A percentile compares a stretch with the other conserved stretches of the same genome.
Evolutionary conservation across 2,888 invertebrate species (phyloP).

Genomic region (Kryphioiulus occultus): DNA sequence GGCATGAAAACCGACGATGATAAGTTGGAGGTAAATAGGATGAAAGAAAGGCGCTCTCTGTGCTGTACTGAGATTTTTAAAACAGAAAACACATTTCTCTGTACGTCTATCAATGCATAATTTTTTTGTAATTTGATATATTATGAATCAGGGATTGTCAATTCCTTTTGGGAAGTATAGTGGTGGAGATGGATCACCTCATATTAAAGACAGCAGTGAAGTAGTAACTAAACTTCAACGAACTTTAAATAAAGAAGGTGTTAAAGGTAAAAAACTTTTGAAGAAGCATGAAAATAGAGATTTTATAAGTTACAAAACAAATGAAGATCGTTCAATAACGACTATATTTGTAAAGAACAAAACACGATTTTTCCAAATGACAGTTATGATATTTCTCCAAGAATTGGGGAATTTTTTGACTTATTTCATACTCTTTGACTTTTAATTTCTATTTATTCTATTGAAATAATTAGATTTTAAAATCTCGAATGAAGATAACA

Average conservation of each 20-base stretch:
- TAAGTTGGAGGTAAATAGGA: not conserved
- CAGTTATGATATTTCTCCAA: not conserved
- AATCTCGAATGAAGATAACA: not conserved
- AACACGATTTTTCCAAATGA: too few relatives aligned
- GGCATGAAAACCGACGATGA: not conserved
- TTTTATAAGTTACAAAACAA: not conserved
- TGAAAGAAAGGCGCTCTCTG: not conserved
- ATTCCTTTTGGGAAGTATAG: conserved; percentile 52
- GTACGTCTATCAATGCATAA: not conserved
- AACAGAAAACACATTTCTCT: not conserved
- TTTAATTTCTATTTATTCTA: not conserved
- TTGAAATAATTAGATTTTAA: not conserved
- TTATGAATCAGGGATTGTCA: conserved; percentile 47
- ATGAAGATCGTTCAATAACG: not conserved
- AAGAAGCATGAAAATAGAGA: not conserved
- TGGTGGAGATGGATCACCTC: conserved; percentile 55
- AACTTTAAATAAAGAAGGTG: conserved; percentile 52
- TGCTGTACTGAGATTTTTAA: not conserved
- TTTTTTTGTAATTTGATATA: not conserved
- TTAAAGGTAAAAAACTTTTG: conserved; percentile 40
- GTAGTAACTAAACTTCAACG: conserved; percentile 53
- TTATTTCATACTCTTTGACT: too few relatives aligned
- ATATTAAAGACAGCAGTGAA: conserved; percentile 52
- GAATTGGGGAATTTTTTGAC: too few relatives aligned
- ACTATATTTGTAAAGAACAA: too few relatives aligned